phyloP scores from a whole-genome alignment of 2,797 vertebrate species.

The Mus caroli region DNA sequence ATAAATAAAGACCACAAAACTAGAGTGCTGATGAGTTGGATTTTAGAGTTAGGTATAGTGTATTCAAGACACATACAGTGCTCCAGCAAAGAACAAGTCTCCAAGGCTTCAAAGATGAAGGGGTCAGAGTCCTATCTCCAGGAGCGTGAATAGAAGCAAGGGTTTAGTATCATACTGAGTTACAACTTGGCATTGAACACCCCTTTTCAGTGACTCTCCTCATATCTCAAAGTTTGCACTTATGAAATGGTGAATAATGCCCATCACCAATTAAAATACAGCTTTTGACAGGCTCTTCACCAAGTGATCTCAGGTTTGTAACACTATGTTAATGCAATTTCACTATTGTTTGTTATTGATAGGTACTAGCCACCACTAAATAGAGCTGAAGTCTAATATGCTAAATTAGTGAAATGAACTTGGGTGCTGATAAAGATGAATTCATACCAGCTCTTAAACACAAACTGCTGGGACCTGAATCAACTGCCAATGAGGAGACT shows the following conservation, averaged over 20 bases:
- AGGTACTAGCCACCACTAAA: constrained; percentile 10
- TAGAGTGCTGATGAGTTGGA: background rate
- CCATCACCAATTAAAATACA: constrained; percentile 54
- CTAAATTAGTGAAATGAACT: constrained; percentile 69
- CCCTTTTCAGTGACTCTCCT: background rate
- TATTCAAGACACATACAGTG: background rate
- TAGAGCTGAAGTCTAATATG: constrained; percentile 43
- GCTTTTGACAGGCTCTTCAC: constrained; percentile 30
- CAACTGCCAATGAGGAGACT: constrained; percentile 5
- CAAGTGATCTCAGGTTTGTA: constrained; percentile 47
- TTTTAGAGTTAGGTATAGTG: background rate
- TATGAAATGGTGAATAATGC: background rate
- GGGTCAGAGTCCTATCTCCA: background rate
- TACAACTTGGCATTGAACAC: background rate
- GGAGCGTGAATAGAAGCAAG: constrained; percentile 36
- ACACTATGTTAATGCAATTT: constrained; percentile 41
- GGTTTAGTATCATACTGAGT: background rate
- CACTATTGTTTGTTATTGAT: constrained; percentile 33
- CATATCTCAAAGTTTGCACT: background rate
- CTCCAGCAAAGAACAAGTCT: constrained; percentile 20
- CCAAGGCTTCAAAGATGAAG: constrained; percentile 11
- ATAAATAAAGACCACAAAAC: background rate
- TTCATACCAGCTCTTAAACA: constrained; percentile 18
- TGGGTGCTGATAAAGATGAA: constrained; percentile 20
- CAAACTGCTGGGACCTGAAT: background rate